Evolutionary conservation across 1,140 invertebrate genomes (phyloP), one percentile per base, ranked within the genome.

Genomic region (Manduca sexta): DNA sequence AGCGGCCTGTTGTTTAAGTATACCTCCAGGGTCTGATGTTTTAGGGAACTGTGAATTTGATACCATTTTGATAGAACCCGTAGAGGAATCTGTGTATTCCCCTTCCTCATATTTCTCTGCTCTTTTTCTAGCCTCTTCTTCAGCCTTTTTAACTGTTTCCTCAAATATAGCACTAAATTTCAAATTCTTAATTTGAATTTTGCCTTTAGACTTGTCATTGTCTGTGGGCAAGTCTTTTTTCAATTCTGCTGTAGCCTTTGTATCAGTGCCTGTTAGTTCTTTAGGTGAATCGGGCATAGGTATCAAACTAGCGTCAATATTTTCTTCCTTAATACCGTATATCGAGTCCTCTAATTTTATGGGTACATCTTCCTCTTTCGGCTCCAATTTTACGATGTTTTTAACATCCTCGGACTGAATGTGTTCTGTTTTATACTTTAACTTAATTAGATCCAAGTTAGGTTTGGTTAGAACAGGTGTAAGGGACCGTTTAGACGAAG

Each of bases 131-230:
- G 89, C 88, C 61, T 91, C 88, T 57, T 90, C 89, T 71, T 92
- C 90, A 31, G 89, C 89, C 66, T 90, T 87, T 64, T 90, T 90
- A 0, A 92, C 88, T 14, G 89, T 89, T 53, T 90, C 89, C 63
- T 90, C 90, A 74, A 89, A 92, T 14, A 92, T 89, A 31, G 86
- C 64, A 80, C 91, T 92, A 41, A 90, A 89, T 60, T 91, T 92
- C 13, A 92, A 81, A 69, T 91, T 90, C 64, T 91, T 91, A 56
- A 92, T 91, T 55, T 89, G 79, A 64, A 86, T 87, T 73, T 86
- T 87, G 50, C 72, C 78, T 63, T 87, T 86, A 17, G 62, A 52
- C 58, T 86, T 86, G 37, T 86, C 83, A 62, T 47, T 70, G 31
- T 80, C 75, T 11, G 54, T 16, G 33, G 0, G 26, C 10, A 45